These are phyloP conservation scores for Drosophila villosipedis DNA, from an alignment of 2,888 invertebrate species.

Conservation along the genomic window DNA sequence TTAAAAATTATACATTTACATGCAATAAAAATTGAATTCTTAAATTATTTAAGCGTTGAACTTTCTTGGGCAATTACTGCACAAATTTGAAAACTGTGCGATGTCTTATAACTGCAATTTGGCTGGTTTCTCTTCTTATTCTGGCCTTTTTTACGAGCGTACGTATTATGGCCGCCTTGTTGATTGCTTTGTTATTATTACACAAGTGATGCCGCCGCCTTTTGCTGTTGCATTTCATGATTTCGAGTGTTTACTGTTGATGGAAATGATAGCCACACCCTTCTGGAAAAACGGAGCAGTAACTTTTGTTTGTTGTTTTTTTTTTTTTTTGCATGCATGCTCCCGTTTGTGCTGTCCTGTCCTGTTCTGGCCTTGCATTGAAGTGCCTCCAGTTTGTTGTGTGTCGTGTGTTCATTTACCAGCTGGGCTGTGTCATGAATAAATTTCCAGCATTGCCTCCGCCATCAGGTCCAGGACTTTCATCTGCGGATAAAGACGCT, in stretches of 20 bases:
- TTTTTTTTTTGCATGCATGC: slow-evolving; percentile 10
- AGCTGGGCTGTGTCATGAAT: slow-evolving; percentile 31
- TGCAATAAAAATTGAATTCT: background rate
- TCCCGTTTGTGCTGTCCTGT: slow-evolving; percentile 29
- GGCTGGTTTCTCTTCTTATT: background rate
- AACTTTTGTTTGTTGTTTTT: background rate
- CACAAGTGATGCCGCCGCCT: slow-evolving; percentile 15
- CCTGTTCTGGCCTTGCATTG: background rate
- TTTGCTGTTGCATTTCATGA: slow-evolving; percentile 58
- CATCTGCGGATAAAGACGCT: slow-evolving; percentile 25
- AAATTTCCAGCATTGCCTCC: background rate
- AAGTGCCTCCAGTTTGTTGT: slow-evolving; percentile 7
- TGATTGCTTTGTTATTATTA: slow-evolving; percentile 18
- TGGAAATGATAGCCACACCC: slow-evolving; percentile 13
- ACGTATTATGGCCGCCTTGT: slow-evolving; percentile 3
- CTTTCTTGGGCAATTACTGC: background rate
- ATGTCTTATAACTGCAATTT: background rate
- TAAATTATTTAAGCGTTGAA: background rate
- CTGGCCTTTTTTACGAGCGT: background rate
- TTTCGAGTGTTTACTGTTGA: slow-evolving; percentile 63
- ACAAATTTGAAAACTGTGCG: background rate
- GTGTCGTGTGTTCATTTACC: slow-evolving; percentile 48
- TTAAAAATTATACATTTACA: background rate
- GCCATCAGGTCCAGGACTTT: background rate
- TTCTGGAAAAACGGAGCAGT: background rate